Evolutionary conservation across 2,113 vertebrate genomes (phyloP).

Genomic region (Bagarius yarrelli): DNA sequence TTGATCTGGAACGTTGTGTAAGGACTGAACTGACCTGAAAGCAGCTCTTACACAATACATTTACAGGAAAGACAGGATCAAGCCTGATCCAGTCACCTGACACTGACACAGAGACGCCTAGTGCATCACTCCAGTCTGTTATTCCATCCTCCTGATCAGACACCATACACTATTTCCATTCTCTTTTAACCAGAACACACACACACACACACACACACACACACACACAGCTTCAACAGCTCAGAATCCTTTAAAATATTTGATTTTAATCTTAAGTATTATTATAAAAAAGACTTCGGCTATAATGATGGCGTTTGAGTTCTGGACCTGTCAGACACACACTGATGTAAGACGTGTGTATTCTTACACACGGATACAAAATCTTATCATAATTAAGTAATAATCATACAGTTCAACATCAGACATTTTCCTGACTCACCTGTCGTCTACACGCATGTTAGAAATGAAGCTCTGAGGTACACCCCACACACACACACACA

Average conservation of each 20-base stretch:
- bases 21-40: background rate
- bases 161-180: constrained; percentile 11
- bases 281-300: too few relatives aligned
- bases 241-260: too few relatives aligned
- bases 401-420: too few relatives aligned
- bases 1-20: background rate
- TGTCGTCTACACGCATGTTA: background rate
- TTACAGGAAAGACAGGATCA: constrained; percentile 17
- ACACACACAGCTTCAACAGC: too few relatives aligned
- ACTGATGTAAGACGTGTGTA: too few relatives aligned
- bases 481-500: background rate
- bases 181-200: background rate
- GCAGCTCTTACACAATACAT: constrained; percentile 20
- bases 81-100: constrained; percentile 35
- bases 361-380: too few relatives aligned
- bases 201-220: background rate
- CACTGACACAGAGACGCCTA: constrained; percentile 17
- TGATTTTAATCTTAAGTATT: too few relatives aligned
- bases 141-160: constrained; percentile 45
- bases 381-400: too few relatives aligned
- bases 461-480: background rate
- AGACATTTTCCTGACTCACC: background rate
- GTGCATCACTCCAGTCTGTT: constrained; percentile 39
- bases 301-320: too few relatives aligned
- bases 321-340: too few relatives aligned